A percentile compares a stretch with the other conserved stretches of the same genome.
Evolutionary conservation across 2,888 invertebrate species (phyloP).

Genomic region (Nomada lathburiana): DNA sequence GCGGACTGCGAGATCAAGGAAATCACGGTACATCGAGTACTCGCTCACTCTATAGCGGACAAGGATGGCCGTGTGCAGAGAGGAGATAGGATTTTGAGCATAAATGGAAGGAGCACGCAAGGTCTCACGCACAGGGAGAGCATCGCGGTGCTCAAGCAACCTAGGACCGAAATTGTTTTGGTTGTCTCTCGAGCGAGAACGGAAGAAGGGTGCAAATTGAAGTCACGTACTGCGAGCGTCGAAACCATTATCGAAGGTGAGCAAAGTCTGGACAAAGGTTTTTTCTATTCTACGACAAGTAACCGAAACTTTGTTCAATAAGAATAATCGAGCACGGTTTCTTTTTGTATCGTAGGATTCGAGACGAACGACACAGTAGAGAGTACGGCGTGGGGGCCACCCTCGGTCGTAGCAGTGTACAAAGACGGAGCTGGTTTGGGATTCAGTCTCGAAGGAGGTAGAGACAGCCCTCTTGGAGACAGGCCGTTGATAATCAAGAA

Average conservation of each 20-base stretch:
- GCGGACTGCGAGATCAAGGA: constrained; percentile 96
- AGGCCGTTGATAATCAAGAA: constrained; percentile 95
- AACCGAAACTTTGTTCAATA: not conserved
- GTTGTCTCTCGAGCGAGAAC: constrained; percentile 88
- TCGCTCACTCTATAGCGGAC: constrained; percentile 94
- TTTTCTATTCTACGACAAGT: not conserved
- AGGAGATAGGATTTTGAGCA: constrained; percentile 94
- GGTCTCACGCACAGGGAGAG: constrained; percentile 95
- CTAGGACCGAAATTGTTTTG: constrained; percentile 91
- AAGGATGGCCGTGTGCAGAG: constrained; percentile 93
- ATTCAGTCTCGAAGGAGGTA: constrained; percentile 97
- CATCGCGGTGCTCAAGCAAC: constrained; percentile 92
- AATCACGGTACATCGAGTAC: constrained; percentile 95
- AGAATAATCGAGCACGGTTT: not conserved
- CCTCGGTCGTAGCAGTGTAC: constrained; percentile 86
- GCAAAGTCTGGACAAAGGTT: too few relatives aligned
- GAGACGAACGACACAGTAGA: constrained; percentile 80
- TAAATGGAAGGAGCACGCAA: constrained; percentile 93
- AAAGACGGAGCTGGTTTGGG: constrained; percentile 96
- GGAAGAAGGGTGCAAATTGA: constrained; percentile 75
- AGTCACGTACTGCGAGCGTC: constrained; percentile 79
- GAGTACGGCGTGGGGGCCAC: constrained; percentile 86
- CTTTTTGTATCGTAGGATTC: constrained; percentile 69
- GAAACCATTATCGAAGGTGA: constrained; percentile 82
- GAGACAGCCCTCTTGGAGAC: constrained; percentile 95